phyloP scores from a whole-genome alignment of 2,797 vertebrate species.

The Vultur gryphus region DNA sequence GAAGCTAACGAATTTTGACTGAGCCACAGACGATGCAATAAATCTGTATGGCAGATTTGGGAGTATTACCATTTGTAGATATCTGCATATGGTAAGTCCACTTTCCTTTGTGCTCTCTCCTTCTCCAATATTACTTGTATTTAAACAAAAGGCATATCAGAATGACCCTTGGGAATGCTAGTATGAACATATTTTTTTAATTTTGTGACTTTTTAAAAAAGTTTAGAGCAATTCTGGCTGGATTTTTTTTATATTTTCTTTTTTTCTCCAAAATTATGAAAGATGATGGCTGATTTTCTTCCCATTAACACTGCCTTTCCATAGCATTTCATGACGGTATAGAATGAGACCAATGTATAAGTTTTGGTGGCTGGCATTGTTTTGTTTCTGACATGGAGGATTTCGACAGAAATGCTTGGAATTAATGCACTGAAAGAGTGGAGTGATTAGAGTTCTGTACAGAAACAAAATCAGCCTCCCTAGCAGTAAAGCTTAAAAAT shows the following conservation, averaged over 20 bases:
- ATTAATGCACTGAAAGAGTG: neutral
- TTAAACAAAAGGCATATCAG: neutral
- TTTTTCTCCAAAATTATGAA: neutral
- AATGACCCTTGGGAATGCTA: neutral
- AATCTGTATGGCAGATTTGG: conserved; percentile 53
- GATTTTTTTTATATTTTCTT: neutral
- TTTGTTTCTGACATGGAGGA: neutral
- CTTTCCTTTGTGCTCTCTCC: neutral
- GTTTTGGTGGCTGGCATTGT: neutral
- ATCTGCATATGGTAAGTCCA: neutral
- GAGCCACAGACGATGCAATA: conserved; percentile 43
- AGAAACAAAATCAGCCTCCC: neutral
- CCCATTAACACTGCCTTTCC: neutral
- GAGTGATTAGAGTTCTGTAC: neutral
- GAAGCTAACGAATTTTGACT: conserved; percentile 53
- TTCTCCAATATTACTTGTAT: neutral
- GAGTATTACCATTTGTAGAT: conserved; percentile 47
- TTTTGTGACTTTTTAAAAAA: neutral
- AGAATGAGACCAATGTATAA: neutral
- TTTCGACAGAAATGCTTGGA: neutral
- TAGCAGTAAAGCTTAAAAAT: neutral
- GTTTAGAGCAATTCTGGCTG: neutral
- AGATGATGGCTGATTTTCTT: neutral
- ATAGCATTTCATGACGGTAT: neutral
- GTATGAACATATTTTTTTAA: neutral